Base-by-base conservation (phyloP, 2,888 invertebrate species). In the Tortrix viridana region DNA sequence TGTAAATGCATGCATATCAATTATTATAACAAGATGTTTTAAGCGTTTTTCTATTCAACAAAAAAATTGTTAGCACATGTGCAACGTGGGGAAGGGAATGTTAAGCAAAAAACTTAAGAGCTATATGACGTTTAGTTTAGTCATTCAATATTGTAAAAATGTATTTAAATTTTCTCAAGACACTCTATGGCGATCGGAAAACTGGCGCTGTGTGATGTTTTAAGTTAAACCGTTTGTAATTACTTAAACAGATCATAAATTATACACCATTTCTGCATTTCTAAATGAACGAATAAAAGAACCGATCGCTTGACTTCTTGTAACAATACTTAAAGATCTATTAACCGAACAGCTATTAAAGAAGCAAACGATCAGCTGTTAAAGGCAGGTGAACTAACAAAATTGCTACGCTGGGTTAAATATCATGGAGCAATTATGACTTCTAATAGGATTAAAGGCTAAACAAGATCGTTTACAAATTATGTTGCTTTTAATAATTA, bases 301-400 rank as follows among this genome's bases (percentile, higher is more conserved):
- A 50, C 26, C 22, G 44, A 37, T n/a, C 57, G 65, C 9, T 48
- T 49, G 59, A 52, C 53, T 23, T 46, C 38, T 66, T 65, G 68
- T 65, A 62, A 67, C 46, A 43, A 63, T 66, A 62, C 68, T 69
- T 70, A 71, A 58, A 71, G 60, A 74, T 72, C 69, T 74, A 71
- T 73, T 74, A 72, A 70, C 65, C 65, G 65, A 69, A 66, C 48
- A 67, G 63, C 60, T 62, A 57, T 63, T 67, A 48, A 62, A 37
- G 53, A 44, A 67, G 57, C 53, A 55, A 60, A 63, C 48, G 52
- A 67, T 73, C 80, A 82, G 78, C 81, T 81, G 79, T 73, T 72
- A 41, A n/a, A 5, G 66, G 76, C 82, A 83, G 82, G 79, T 81
- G 80, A 48, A 60, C 57, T 37, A 20, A 62, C 41, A 50, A 62